Conservation (phyloP, 1,140 invertebrate species). For the Macrostomum lignano region DNA sequence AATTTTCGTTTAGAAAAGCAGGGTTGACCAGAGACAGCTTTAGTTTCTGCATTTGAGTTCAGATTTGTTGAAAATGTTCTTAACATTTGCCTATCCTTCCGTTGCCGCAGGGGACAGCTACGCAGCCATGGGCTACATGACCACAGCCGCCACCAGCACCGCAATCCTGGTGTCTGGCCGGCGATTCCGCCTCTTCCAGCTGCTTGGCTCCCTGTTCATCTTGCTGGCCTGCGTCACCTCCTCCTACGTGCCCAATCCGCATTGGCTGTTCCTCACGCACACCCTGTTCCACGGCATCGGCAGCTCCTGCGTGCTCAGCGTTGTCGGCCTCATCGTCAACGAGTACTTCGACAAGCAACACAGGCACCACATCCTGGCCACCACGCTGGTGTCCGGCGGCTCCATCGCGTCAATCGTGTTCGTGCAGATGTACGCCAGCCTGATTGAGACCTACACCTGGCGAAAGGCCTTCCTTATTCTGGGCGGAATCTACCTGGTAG, state of each 20-base stretch:
- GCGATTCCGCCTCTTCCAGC: too few relatives aligned
- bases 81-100: too few relatives aligned
- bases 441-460: background rate
- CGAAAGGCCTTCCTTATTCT: background rate
- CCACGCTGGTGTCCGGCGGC: background rate
- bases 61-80: too few relatives aligned
- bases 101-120: too few relatives aligned
- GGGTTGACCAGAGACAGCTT: too few relatives aligned
- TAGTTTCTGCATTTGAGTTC: too few relatives aligned
- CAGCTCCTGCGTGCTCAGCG: slow-evolving; percentile 9
- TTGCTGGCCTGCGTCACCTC: background rate
- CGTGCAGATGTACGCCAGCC: background rate
- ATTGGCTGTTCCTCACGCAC: slow-evolving; percentile 5
- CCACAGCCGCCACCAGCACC: slow-evolving; percentile 3
- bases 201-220: background rate
- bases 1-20: too few relatives aligned
- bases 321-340: background rate
- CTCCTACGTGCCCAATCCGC: slow-evolving; percentile 1
- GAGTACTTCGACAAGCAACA: background rate
- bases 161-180: too few relatives aligned
- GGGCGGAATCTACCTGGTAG: background rate
- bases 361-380: background rate
- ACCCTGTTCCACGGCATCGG: slow-evolving; percentile 10
- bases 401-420: slow-evolving; percentile 1
- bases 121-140: background rate